Percentiles rank a stretch among this genome's conserved stretches.
Conservation (phyloP, 2,797 vertebrate genomes). For the Eutrigla gurnardus region DNA sequence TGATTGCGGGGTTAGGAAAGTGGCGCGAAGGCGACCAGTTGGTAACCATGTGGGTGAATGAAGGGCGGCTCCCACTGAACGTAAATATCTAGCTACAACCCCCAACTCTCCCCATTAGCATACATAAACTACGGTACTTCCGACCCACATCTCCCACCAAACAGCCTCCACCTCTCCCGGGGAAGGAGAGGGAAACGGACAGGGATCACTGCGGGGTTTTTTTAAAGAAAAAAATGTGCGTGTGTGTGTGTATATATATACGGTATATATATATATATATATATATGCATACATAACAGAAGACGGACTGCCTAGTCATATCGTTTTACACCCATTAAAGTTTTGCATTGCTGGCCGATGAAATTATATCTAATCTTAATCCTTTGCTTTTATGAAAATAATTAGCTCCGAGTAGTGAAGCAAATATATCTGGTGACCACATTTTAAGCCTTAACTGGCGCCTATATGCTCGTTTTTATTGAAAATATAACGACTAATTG, state of each 20-base stretch:
- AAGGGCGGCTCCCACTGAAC: constrained; percentile 99
- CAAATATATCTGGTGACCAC: not conserved
- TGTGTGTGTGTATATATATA: no score
- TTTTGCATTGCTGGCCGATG: constrained; percentile 4
- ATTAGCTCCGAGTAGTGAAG: not conserved
- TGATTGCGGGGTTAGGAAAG: constrained; percentile 81
- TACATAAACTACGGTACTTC: constrained; percentile 95
- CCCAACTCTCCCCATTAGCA: constrained; percentile 94
- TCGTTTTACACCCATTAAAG: constrained; percentile 15
- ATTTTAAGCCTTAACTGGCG: not conserved
- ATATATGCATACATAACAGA: not conserved
- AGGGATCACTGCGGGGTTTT: not conserved
- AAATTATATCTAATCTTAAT: not conserved
- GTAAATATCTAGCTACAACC: constrained; percentile 99
- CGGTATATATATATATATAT: not conserved
- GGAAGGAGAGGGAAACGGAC: constrained; percentile 44
- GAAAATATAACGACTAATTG: constrained; percentile 37
- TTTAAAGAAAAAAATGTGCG: constrained; percentile 3
- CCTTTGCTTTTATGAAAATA: not conserved
- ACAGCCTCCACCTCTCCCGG: constrained; percentile 63
- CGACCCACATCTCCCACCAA: constrained; percentile 83
- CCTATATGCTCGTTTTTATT: not conserved
- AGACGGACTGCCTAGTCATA: constrained; percentile 9
- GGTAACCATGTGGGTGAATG: constrained; percentile 92
- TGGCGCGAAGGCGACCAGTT: constrained; percentile 87